Conservation (phyloP, 1,140 invertebrate genomes). For the Berghia stephanieae region DNA sequence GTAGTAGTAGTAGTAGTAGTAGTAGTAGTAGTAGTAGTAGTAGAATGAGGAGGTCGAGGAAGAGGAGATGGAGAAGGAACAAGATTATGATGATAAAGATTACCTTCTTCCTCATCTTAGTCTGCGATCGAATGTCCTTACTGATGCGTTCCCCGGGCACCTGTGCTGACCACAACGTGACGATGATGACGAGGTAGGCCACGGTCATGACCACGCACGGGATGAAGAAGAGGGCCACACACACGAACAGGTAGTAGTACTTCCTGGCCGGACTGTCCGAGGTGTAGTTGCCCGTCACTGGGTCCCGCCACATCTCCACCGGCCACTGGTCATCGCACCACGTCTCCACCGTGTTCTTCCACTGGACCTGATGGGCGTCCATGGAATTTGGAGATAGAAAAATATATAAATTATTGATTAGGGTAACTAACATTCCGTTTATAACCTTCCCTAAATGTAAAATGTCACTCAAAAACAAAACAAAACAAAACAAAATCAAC, state of each 20-base stretch:
- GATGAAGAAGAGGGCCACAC: conserved; percentile 68
- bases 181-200: conserved; percentile 68
- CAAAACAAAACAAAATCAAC: too few relatives aligned
- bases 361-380: conserved; percentile 43
- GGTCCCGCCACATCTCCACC: conserved; percentile 27
- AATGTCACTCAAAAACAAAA: too few relatives aligned
- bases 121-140: conserved; percentile 57
- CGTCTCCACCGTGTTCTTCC: conserved; percentile 60
- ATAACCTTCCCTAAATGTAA: too few relatives aligned
- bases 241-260: conserved; percentile 67
- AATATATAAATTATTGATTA: too few relatives aligned
- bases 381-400: too few relatives aligned
- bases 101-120: conserved; percentile 60
- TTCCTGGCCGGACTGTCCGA: conserved; percentile 39
- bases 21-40: too few relatives aligned
- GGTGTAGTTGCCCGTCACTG: conserved; percentile 30
- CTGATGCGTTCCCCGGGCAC: conserved; percentile 54
- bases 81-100: background rate
- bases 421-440: too few relatives aligned
- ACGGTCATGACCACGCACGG: conserved; percentile 68
- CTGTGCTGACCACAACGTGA: conserved; percentile 59
- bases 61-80: too few relatives aligned
- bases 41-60: too few relatives aligned
- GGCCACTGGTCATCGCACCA: conserved; percentile 65
- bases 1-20: too few relatives aligned